Conservation (phyloP, 2,888 invertebrate genomes). For the Itoplectis maculator region DNA sequence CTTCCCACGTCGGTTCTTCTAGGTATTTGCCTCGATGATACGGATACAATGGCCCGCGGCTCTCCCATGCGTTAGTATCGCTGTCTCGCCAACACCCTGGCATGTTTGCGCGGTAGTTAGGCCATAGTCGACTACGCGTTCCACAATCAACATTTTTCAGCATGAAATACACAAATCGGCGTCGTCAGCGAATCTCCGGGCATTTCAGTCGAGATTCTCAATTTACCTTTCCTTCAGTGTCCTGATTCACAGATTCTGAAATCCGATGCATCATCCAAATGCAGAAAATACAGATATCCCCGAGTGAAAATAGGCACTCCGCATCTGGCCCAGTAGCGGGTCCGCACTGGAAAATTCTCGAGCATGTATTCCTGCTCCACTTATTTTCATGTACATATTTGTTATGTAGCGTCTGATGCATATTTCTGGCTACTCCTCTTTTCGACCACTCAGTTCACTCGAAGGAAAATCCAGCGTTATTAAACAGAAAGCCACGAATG, state of each 20-base stretch:
- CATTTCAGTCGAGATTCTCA: constrained; percentile 3
- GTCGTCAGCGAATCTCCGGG: constrained; percentile 36
- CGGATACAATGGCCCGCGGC: constrained; percentile 7
- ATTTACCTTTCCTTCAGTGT: not conserved
- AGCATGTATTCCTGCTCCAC: not conserved
- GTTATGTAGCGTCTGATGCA: not conserved
- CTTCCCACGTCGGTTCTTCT: constrained; percentile 26
- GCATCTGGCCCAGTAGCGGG: not conserved
- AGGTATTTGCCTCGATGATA: constrained; percentile 49
- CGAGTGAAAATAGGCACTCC: not conserved
- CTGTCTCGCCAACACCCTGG: constrained; percentile 33
- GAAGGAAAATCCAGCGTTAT: too few species aligned
- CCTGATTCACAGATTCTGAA: not conserved
- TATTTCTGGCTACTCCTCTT: constrained; percentile 25
- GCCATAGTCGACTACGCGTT: constrained; percentile 65
- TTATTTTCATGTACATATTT: not conserved
- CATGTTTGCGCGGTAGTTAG: constrained; percentile 42
- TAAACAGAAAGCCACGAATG: too few species aligned
- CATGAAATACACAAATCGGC: constrained; percentile 42
- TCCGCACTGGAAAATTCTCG: not conserved
- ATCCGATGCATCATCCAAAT: not conserved
- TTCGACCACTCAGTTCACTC: not conserved
- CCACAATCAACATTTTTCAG: constrained; percentile 66
- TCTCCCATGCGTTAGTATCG: constrained; percentile 13
- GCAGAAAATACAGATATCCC: not conserved